Base-by-base conservation (phyloP, 2,113 vertebrate genomes). In the Catharus bicknelli region DNA sequence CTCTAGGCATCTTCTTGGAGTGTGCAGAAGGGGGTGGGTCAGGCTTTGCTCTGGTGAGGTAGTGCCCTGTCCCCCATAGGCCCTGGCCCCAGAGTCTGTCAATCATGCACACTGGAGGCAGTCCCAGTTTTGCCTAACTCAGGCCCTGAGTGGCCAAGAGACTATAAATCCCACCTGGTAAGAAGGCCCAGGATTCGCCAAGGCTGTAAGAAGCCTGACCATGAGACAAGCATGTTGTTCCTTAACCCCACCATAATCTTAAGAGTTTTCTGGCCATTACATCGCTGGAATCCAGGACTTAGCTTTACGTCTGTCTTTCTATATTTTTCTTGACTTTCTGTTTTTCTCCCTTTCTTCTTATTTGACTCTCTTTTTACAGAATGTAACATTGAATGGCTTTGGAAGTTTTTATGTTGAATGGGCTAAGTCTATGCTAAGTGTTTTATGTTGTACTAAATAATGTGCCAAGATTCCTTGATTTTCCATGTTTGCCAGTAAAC, bases 211-310 rank as follows among this genome's bases (percentile, higher is more conserved):
- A 57, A 48, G 12, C 51, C 23, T 34, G 29, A 57, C 4, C 19
- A 25, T 3, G 3, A 66, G 42, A 12, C 25, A 48, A 74, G 59
- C 7, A 30, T 25, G 42, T 20, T 64, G 34, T 57, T n/a, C 23
- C 12, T 64, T 55, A 64, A 84, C 8, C 3, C 12, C 47, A 55
- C 9, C 12, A 19, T 84, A 16, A 57, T 20, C 23, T 34, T 42
- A 29, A 29, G 19, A 40, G 10, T 23, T 64, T 48, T 34, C 34
- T 53, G 36, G 32, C 21, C 27, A 62, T 45, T 53, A 21, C 21
- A 42, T 29, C 0, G 0, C 12, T 55, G 23, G 29, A 74, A 42
- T 8, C 16, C 19, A 42, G 16, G 34, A 84, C 14, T 4, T 74
- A 23, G 21, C 50, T 48, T 12, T 32, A 30, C 47, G 18, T 38